Evolutionary conservation across 2,888 invertebrate genomes (phyloP).

Genomic region (Caenorhabditis imperialis): DNA sequence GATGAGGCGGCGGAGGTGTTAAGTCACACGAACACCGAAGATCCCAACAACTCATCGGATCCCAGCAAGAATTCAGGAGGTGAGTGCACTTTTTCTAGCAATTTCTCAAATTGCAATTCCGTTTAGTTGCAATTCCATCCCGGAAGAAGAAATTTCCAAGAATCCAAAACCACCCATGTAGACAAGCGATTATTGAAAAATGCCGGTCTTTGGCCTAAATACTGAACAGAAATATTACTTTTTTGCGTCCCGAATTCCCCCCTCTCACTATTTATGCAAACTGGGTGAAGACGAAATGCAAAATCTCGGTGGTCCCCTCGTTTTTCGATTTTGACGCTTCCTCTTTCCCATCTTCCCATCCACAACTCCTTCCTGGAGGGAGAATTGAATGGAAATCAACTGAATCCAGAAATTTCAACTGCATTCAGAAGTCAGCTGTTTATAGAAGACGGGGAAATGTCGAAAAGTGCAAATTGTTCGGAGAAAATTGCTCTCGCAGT

Average conservation of each 20-base stretch:
- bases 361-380: too few species aligned
- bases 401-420: too few species aligned
- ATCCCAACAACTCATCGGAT: slow-evolving; percentile 33
- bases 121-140: too few species aligned
- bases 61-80: slow-evolving; percentile 31
- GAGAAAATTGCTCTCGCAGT: slow-evolving; percentile 1
- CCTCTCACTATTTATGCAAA: slow-evolving; percentile 36
- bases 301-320: slow-evolving; percentile 23
- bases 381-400: too few species aligned
- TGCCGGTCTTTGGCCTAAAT: too few species aligned
- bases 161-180: too few species aligned
- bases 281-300: slow-evolving; percentile 20
- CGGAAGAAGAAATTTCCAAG: too few species aligned
- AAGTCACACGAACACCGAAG: slow-evolving; percentile 22
- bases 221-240: slow-evolving; percentile 37
- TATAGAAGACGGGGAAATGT: slow-evolving; percentile 13
- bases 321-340: slow-evolving; percentile 12
- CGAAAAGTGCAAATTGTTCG: neutral
- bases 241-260: slow-evolving; percentile 26
- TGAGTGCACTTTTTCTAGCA: neutral
- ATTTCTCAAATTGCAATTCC: neutral
- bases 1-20: slow-evolving; percentile 42
- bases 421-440: slow-evolving; percentile 35
- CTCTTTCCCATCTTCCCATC: slow-evolving; percentile 7
- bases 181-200: too few species aligned